Base-by-base conservation (phyloP, 2,113 vertebrate species). In the Aegithalos caudatus region DNA sequence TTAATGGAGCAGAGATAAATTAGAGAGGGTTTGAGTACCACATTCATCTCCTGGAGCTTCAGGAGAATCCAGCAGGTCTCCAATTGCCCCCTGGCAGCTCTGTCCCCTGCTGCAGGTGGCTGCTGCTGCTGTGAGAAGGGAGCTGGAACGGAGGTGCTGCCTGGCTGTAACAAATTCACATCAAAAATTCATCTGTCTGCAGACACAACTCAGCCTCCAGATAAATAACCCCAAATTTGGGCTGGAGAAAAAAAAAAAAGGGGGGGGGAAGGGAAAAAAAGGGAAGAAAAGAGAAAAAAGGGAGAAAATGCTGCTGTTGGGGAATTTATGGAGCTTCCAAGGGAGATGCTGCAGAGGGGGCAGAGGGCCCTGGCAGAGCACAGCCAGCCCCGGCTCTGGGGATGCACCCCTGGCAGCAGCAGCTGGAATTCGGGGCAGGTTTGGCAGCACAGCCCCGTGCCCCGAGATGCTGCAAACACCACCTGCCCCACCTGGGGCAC, bases 251-350 rank as follows among this genome's bases (percentile, higher is more conserved):
- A 14, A 61, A 51, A n/a, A n/a, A n/a, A n/a, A n/a, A n/a, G n/a
- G n/a, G n/a, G n/a, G 7, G 8, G 7, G 2, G 20, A 15, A 44
- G 9, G 4, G 13, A 1, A 2, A 14, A 24, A 48, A 31, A 13
- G 2, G 13, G 40, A 3, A 4, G 2, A 10, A 37, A 45, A 65
- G 18, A 6, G 5, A 7, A 3, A 24, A 28, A 14, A 61, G 44
- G 7, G 5, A 9, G 23, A 17, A 3, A 47, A 37, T 67, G 47
- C n/a, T 69, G 50, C 24, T 29, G 31, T 12, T 83, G 1, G 27
- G n/a, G 53, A 42, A 29, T 8, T 9, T 7, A 0, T 0, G 3
- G 56, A 79, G 40, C n/a, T 23, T 57, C 25, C 0, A 2, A 0
- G 9, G 72, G 69, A 40, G 40, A 21, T 29, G 73, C 42, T 66